Conservation (phyloP, 1,140 invertebrate species). For the Subanguina moxae region DNA sequence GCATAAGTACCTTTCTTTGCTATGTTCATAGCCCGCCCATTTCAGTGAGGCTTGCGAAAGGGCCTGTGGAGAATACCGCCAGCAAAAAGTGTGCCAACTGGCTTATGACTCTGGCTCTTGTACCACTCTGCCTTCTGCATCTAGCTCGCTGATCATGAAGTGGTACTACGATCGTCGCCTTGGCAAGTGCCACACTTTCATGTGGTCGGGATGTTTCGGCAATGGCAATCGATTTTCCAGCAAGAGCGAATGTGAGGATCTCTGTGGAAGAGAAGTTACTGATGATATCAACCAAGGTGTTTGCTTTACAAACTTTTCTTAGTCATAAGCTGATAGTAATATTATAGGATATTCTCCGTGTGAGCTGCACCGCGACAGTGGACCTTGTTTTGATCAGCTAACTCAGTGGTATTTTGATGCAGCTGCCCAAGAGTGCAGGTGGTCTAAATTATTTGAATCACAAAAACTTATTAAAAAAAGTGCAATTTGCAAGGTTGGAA, state of each 20-base stretch:
- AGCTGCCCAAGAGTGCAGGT: constrained; percentile 62
- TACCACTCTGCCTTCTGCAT: background rate
- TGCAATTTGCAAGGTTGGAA: background rate
- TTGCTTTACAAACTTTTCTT: background rate
- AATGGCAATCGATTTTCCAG: constrained; percentile 54
- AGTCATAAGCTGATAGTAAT: constrained; percentile 7
- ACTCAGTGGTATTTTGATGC: constrained; percentile 65
- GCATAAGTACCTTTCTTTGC: too few species aligned
- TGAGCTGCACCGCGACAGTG: constrained; percentile 39
- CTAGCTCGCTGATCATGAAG: background rate
- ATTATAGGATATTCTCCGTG: constrained; percentile 30
- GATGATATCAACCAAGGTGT: constrained; percentile 18
- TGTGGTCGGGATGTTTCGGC: constrained; percentile 55
- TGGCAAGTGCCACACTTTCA: constrained; percentile 48
- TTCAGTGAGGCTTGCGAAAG: constrained; percentile 47
- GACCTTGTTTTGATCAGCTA: constrained; percentile 52
- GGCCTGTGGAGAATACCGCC: constrained; percentile 52
- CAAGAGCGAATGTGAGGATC: constrained; percentile 49
- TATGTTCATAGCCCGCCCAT: too few species aligned
- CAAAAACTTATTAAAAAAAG: background rate
- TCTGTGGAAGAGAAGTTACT: constrained; percentile 43
- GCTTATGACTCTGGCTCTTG: background rate
- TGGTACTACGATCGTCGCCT: constrained; percentile 49
- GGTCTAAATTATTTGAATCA: background rate
- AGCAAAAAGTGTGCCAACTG: constrained; percentile 20